Conservation (phyloP, 2,113 vertebrate species). For the Neogale vison region DNA sequence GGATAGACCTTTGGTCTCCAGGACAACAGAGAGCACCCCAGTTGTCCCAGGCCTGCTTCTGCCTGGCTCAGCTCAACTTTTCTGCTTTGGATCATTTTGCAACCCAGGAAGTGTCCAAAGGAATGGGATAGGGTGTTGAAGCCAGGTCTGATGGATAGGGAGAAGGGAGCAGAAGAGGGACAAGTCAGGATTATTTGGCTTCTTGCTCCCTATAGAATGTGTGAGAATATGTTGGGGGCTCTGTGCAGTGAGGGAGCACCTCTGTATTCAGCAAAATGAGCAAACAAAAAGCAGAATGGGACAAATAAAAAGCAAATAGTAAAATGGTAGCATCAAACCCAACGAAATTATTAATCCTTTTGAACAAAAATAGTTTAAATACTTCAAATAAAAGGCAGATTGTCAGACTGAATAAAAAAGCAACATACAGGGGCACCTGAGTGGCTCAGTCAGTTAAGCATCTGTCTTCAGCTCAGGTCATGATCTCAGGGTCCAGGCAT, state of each 20-base stretch:
- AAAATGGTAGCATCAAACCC: neutral
- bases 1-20: neutral
- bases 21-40: neutral
- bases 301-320: neutral
- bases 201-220: neutral
- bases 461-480: no score
- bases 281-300: neutral
- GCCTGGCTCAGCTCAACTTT: neutral
- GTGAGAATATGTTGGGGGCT: neutral
- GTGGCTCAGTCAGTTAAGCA: no score
- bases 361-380: neutral
- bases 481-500: no score
- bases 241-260: neutral
- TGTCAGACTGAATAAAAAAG: neutral
- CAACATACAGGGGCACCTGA: neutral
- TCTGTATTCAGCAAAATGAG: neutral
- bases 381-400: neutral
- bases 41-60: neutral
- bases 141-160: neutral
- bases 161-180: neutral
- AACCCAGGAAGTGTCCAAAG: neutral
- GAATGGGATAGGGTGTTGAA: neutral
- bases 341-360: neutral
- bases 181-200: neutral
- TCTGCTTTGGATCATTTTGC: neutral